Base-by-base conservation (phyloP, 1,140 invertebrate species). In the Drosophila fuyamai region DNA sequence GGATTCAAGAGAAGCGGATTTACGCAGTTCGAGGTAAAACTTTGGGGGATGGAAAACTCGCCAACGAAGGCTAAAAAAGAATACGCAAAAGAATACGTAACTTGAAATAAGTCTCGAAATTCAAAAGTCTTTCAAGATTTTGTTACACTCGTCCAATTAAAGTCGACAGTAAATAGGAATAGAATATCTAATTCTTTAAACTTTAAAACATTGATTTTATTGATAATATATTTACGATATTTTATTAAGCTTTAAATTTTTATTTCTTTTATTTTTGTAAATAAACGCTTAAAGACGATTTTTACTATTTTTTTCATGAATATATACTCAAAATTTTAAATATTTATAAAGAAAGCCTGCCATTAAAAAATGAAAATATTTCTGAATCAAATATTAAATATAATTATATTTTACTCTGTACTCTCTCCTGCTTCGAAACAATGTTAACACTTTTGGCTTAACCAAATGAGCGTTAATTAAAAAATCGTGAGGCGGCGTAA, bases 381-480 rank as follows among this genome's bases (percentile, higher is more conserved):
- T 8, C 3, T 29, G 7, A 6, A 50, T 32, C 8, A 41, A 41
- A 18, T 58, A n/a, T 32, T 0, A 2, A n/a, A 58, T 10, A 18
- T 0, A 58, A 16, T n/a, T 48, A 43, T 43, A 35, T 14, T 62
- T 59, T 14, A 23, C 60, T n/a, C 18, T 18, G 5, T 38, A 48
- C 32, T 36, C 43, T 6, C 5, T 16, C 6, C 12, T 14, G 10
- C 27, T 2, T n/a, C 18, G 29, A 54, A 68, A 59, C 29, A 44
- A 58, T 75, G 74, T 68, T 57, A 68, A 55, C 47, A 61, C 72
- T 43, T 53, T 68, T 56, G 75, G 48, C 68, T 67, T 59, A 47
- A 71, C 61, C 54, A 62, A 56, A 76, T 72, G 71, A 58, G 83
- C 80, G 71, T 88, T 88, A 88, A 86, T 86, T 86, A 83, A 86